These are phyloP conservation scores for Perca flavescens DNA, from an alignment of 2,113 vertebrate genomes.

Conservation along the genomic window DNA sequence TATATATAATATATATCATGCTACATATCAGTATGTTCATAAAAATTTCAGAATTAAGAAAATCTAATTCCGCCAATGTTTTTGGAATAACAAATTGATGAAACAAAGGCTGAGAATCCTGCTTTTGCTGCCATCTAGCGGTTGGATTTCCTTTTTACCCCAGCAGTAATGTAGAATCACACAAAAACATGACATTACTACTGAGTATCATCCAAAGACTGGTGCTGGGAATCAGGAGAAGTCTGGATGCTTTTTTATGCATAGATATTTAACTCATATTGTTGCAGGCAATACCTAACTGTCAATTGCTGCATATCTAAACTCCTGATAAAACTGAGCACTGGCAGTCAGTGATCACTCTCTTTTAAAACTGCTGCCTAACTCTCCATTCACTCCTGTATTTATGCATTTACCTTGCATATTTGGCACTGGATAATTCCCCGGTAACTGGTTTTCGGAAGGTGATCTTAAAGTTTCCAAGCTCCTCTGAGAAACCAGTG, in stretches of 20 bases:
- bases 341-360: neutral
- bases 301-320: neutral
- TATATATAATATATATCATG: neutral
- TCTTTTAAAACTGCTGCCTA: conserved; percentile 7
- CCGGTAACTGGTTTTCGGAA: conserved; percentile 86
- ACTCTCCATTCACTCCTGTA: neutral
- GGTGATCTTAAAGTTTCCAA: conserved; percentile 91
- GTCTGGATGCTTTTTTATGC: neutral
- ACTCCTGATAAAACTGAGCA: neutral
- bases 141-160: conserved; percentile 8
- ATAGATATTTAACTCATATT: neutral
- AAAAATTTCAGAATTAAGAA: neutral
- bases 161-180: neutral
- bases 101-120: conserved; percentile 9
- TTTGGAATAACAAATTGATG: neutral
- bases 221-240: neutral
- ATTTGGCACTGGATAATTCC: conserved; percentile 77
- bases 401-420: conserved; percentile 86
- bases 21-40: neutral
- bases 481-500: conserved; percentile 88
- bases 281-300: neutral
- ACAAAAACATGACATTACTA: neutral
- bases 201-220: neutral
- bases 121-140: conserved; percentile 67
- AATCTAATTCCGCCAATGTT: neutral